phyloP scores from a whole-genome alignment of 2,888 invertebrate genomes.

The Aporophyla lueneburgensis region DNA sequence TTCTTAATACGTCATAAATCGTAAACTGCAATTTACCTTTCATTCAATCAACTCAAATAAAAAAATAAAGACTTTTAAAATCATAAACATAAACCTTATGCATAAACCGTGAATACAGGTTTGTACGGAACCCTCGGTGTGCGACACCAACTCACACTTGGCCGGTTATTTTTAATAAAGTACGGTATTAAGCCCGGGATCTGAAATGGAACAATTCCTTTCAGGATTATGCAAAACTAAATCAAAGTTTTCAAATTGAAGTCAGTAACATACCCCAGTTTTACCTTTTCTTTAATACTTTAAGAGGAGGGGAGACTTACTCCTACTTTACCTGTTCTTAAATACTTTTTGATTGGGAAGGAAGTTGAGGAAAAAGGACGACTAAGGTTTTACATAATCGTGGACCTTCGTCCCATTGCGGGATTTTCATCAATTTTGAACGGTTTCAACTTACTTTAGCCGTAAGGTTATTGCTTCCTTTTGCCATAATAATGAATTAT shows the following conservation, averaged over 20 bases:
- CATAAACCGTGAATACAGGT: too few species aligned
- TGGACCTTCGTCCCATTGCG: not conserved
- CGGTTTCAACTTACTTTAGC: not conserved
- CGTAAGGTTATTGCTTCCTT: not conserved
- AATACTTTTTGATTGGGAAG: not conserved
- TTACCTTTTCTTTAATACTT: not conserved
- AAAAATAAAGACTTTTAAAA: too few species aligned
- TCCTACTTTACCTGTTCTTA: not conserved
- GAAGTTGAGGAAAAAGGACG: not conserved
- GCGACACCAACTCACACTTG: too few species aligned
- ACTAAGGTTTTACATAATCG: not conserved
- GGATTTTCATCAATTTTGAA: constrained; percentile 1
- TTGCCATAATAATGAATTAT: not conserved
- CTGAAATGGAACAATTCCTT: not conserved
- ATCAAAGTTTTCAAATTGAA: constrained; percentile 25
- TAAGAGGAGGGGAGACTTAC: not conserved
- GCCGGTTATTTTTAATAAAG: too few species aligned
- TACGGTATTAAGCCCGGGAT: too few species aligned
- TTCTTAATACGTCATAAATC: too few species aligned
- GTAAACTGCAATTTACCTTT: too few species aligned
- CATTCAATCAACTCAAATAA: too few species aligned
- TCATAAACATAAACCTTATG: too few species aligned
- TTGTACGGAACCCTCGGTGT: too few species aligned
- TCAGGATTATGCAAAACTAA: not conserved
- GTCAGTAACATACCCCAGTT: not conserved